A percentile compares a stretch with the other conserved stretches of the same genome.
phyloP scores from a whole-genome alignment of 2,888 invertebrate genomes.

The Campoplex nolae region DNA sequence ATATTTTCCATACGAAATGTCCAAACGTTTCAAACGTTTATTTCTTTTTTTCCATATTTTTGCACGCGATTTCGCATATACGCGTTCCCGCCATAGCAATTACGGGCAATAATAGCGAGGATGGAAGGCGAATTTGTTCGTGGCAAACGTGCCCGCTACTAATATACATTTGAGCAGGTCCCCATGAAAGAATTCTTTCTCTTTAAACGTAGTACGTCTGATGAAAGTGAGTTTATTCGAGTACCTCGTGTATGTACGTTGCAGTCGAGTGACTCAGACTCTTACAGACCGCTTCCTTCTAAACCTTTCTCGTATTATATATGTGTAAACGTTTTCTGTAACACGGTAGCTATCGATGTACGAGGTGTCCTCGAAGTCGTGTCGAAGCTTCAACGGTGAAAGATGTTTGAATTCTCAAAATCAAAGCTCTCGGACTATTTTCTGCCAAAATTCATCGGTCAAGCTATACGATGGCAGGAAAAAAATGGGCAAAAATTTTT shows the following conservation, averaged over 20 bases:
- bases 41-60: constrained; percentile 11
- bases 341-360: neutral
- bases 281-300: constrained; percentile 16
- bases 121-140: neutral
- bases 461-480: neutral
- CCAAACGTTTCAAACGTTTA: constrained; percentile 10
- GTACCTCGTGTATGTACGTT: constrained; percentile 19
- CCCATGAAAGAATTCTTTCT: constrained; percentile 5
- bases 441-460: neutral
- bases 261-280: constrained; percentile 53
- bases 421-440: neutral
- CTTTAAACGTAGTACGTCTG: constrained; percentile 5
- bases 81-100: neutral
- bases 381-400: neutral
- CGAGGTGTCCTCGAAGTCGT: neutral
- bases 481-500: neutral
- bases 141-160: neutral
- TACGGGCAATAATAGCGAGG: neutral
- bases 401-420: neutral
- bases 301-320: constrained; percentile 33
- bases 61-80: constrained; percentile 41
- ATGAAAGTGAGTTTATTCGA: constrained; percentile 28
- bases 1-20: constrained; percentile 68
- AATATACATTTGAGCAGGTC: neutral
- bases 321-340: constrained; percentile 4